Evolutionary conservation across 2,113 vertebrate genomes (phyloP).

Genomic region (Bolborhynchus lineola): DNA sequence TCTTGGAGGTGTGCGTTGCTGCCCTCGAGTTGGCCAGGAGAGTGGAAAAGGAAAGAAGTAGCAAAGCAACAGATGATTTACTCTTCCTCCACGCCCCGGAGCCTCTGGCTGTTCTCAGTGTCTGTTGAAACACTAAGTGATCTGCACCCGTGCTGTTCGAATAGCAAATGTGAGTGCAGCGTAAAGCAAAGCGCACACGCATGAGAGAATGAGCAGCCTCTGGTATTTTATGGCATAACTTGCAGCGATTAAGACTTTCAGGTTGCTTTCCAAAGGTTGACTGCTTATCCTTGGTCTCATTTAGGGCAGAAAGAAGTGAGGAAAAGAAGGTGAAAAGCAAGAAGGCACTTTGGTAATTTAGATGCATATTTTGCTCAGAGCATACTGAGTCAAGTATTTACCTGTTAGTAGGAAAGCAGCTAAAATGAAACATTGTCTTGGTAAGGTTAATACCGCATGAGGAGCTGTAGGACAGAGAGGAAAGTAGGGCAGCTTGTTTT

Average conservation of each 20-base stretch:
- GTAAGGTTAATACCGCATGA: neutral
- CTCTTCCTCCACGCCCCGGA: neutral
- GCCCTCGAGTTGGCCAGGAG: neutral
- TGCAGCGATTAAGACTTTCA: neutral
- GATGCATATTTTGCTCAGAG: neutral
- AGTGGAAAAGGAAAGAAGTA: neutral
- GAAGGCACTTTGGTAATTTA: neutral
- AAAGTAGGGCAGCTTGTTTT: slow-evolving; percentile 52
- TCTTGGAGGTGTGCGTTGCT: neutral
- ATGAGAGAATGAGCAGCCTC: neutral
- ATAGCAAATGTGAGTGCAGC: neutral
- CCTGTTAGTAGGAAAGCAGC: neutral
- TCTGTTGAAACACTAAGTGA: neutral
- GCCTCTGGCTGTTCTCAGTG: neutral
- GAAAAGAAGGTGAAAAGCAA: neutral
- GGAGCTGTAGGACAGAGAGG: neutral
- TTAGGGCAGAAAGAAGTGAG: neutral
- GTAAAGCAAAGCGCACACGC: neutral
- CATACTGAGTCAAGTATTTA: slow-evolving; percentile 1
- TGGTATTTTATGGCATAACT: neutral
- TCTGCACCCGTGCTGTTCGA: neutral
- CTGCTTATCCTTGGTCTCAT: neutral
- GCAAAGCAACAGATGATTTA: neutral
- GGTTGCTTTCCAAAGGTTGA: neutral
- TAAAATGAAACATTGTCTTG: neutral